Evolutionary conservation across 2,113 vertebrate species (phyloP).

Genomic region (Dicrurus megarhynchus): DNA sequence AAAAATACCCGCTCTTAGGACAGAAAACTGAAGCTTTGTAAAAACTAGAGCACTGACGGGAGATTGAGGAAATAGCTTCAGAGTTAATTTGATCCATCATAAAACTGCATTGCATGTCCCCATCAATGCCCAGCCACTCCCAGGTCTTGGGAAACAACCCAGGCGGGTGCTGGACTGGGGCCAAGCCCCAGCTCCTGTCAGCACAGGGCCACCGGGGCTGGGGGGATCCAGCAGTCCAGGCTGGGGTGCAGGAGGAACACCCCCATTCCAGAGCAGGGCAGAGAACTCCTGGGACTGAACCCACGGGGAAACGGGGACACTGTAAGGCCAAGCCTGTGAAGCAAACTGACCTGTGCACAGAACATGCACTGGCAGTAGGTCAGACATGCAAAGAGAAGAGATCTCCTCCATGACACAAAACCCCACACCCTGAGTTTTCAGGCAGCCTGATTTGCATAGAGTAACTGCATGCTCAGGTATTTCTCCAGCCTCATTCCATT

Average conservation of each 20-base stretch:
- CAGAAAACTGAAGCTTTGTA: background rate
- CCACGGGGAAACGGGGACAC: accelerated
- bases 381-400: background rate
- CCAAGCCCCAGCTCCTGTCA: background rate
- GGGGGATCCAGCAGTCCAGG: background rate
- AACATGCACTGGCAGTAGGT: background rate
- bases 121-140: background rate
- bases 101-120: background rate
- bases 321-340: background rate
- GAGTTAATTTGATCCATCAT: background rate
- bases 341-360: background rate
- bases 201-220: accelerated
- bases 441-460: background rate
- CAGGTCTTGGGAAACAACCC: background rate
- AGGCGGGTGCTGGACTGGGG: accelerated
- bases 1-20: background rate
- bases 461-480: background rate
- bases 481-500: background rate
- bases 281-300: background rate
- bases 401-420: background rate
- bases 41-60: accelerated
- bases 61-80: background rate
- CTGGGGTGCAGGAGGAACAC: background rate
- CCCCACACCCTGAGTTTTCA: background rate
- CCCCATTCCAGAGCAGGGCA: background rate